Evolutionary conservation across 2,888 invertebrate genomes (phyloP).

Genomic region (Leptogaster cylindrica): DNA sequence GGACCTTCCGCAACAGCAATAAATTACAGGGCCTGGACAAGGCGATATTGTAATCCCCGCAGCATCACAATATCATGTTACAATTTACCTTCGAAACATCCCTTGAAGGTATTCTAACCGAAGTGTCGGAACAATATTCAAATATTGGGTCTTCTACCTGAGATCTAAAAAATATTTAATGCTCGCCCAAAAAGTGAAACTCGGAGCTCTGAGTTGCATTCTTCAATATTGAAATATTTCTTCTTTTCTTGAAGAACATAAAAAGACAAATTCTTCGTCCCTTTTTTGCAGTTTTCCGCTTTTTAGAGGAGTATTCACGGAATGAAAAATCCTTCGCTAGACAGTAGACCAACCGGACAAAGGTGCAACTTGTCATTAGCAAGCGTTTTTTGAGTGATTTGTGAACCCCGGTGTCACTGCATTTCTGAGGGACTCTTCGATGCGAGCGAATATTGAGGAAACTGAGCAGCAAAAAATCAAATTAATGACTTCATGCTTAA

Average conservation of each 20-base stretch:
- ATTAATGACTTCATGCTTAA: too few species aligned
- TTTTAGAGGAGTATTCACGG: neutral
- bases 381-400: constrained; percentile 45
- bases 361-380: constrained; percentile 47
- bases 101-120: constrained; percentile 28
- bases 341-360: constrained; percentile 19
- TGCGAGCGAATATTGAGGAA: too few species aligned
- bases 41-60: constrained; percentile 32
- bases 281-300: constrained; percentile 40
- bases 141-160: constrained; percentile 43
- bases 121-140: constrained; percentile 42
- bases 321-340: constrained; percentile 8
- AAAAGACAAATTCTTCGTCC: constrained; percentile 32
- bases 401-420: constrained; percentile 41
- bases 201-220: constrained; percentile 34
- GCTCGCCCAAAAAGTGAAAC: too few species aligned
- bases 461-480: too few species aligned
- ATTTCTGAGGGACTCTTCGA: too few species aligned
- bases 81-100: constrained; percentile 42
- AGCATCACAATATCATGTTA: constrained; percentile 47
- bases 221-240: constrained; percentile 24
- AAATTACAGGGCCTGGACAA: constrained; percentile 8
- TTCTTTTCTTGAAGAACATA: constrained; percentile 23
- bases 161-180: constrained; percentile 20
- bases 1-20: constrained; percentile 15